phyloP scores from a whole-genome alignment of 2,797 vertebrate species.

The Acropternis orthonyx region DNA sequence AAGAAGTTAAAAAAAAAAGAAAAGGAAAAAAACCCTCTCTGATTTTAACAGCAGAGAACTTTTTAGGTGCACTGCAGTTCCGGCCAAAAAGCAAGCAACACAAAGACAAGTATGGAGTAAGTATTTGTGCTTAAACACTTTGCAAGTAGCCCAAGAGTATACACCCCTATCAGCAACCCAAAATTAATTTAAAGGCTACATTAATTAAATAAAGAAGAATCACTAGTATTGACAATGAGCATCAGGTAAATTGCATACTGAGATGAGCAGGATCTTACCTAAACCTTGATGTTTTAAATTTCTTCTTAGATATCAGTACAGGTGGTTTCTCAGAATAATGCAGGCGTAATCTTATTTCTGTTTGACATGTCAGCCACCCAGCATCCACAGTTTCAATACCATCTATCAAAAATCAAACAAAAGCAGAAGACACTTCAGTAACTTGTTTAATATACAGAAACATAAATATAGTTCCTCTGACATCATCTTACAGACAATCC shows the following conservation, averaged over 20 bases:
- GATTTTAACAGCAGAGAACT: background rate
- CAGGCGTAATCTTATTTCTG: constrained; percentile 93
- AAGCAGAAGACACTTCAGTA: background rate
- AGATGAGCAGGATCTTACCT: constrained; percentile 79
- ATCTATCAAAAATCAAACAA: constrained; percentile 76
- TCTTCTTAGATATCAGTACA: constrained; percentile 95
- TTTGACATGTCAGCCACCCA: constrained; percentile 97
- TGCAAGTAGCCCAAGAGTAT: background rate
- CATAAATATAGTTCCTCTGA: background rate
- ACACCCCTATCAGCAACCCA: background rate
- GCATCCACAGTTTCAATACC: constrained; percentile 86
- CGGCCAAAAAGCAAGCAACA: background rate
- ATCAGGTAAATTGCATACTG: background rate
- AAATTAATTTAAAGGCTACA: background rate
- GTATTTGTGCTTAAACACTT: background rate
- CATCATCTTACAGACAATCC: background rate
- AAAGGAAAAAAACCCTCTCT: too few relatives aligned
- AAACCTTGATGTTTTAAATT: constrained; percentile 97
- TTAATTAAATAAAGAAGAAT: background rate
- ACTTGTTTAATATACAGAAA: background rate
- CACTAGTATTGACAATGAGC: background rate
- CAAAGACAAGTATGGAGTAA: background rate
- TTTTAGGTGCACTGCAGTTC: background rate
- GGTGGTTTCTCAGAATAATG: constrained; percentile 91
- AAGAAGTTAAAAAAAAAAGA: too few relatives aligned